Conservation (phyloP, 2,888 invertebrate species). For the Drosophila colorata region DNA sequence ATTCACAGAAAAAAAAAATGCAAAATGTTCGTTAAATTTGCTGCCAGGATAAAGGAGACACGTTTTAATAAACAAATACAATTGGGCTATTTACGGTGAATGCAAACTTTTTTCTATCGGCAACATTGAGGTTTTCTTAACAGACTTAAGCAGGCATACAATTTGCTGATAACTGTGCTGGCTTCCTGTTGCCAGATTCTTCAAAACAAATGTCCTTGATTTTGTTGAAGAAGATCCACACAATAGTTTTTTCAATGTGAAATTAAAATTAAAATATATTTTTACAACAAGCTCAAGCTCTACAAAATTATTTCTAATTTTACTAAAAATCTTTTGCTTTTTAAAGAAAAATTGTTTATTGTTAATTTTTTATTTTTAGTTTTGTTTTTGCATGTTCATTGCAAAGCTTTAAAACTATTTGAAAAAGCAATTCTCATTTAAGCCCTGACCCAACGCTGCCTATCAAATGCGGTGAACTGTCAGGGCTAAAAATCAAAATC, state of each 20-base stretch:
- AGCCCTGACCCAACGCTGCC: slow-evolving; percentile 21
- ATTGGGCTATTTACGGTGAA: background rate
- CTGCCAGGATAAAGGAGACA: background rate
- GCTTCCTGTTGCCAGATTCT: too few relatives aligned
- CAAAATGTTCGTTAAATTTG: background rate
- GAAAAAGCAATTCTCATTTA: slow-evolving; percentile 34
- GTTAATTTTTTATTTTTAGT: background rate
- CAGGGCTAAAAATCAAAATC: slow-evolving; percentile 51
- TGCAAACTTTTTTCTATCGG: too few relatives aligned
- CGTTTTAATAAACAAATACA: background rate
- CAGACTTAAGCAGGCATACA: too few relatives aligned
- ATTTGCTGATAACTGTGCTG: too few relatives aligned
- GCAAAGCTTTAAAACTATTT: slow-evolving; percentile 16
- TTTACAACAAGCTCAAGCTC: too few relatives aligned
- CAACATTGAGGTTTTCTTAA: too few relatives aligned
- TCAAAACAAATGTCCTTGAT: too few relatives aligned
- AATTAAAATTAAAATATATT: too few relatives aligned
- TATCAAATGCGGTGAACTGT: slow-evolving; percentile 46
- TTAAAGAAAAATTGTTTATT: background rate
- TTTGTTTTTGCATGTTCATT: too few relatives aligned
- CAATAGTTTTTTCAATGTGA: too few relatives aligned
- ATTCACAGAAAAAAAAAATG: background rate
- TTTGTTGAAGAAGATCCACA: too few relatives aligned
- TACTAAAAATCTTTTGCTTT: background rate
- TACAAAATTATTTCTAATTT: too few relatives aligned